These are phyloP conservation scores for Hydropotes inermis DNA, from an alignment of 2,113 vertebrate genomes.

Conservation along the genomic window DNA sequence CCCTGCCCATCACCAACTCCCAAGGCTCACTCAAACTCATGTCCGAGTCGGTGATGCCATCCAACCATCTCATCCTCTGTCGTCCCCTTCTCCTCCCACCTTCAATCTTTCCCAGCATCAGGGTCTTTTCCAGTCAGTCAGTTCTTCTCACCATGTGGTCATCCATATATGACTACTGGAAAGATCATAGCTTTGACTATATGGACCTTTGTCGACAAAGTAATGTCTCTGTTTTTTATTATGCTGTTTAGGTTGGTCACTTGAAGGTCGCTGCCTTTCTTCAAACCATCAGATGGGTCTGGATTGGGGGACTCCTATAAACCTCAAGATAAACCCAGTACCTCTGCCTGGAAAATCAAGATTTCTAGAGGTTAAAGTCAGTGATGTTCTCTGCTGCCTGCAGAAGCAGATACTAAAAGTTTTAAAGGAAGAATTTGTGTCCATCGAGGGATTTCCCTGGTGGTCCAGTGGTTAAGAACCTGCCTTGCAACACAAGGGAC, in stretches of 20 bases:
- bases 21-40: not conserved
- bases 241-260: not conserved
- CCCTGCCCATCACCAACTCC: not conserved
- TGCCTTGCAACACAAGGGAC: not conserved
- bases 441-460: not conserved
- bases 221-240: not conserved
- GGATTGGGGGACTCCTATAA: no score
- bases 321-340: not conserved
- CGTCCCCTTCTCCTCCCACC: not conserved
- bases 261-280: not conserved
- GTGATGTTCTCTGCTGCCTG: not conserved
- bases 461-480: not conserved
- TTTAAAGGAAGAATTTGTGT: not conserved
- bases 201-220: not conserved
- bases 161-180: not conserved
- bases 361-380: not conserved
- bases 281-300: not conserved
- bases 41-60: not conserved
- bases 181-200: not conserved
- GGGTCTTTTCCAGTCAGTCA: not conserved
- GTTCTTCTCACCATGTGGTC: fast-evolving
- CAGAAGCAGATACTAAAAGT: not conserved
- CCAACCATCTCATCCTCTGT: not conserved
- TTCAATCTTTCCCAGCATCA: not conserved
- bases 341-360: not conserved